Evolutionary conservation across 2,113 vertebrate species (phyloP).

Genomic region (Mormyrus lacerda): DNA sequence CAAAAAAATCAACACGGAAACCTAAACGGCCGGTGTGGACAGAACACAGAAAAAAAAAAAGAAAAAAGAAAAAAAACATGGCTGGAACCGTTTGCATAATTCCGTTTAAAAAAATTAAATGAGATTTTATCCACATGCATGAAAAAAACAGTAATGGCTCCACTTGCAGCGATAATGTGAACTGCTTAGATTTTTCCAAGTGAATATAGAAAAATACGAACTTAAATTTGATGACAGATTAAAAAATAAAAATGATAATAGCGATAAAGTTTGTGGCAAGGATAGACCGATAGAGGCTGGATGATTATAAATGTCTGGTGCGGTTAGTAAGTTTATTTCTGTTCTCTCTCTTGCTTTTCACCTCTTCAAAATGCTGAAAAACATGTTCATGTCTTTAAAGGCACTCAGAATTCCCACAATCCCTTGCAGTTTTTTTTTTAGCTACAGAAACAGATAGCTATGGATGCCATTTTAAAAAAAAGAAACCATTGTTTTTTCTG

Average conservation of each 20-base stretch:
- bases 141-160: slow-evolving; percentile 17
- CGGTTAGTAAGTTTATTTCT: background rate
- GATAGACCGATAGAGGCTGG: slow-evolving; percentile 58
- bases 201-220: slow-evolving; percentile 39
- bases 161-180: background rate
- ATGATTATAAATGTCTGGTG: slow-evolving; percentile 9
- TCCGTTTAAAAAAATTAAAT: slow-evolving; percentile 2
- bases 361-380: background rate
- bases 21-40: background rate
- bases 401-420: background rate
- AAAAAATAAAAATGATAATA: slow-evolving; percentile 19
- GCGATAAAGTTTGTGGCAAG: slow-evolving; percentile 37
- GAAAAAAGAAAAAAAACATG: background rate
- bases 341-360: background rate
- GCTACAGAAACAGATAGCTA: background rate
- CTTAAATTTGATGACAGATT: slow-evolving; percentile 47
- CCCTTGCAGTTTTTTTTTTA: background rate
- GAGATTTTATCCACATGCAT: slow-evolving; percentile 42
- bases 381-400: background rate
- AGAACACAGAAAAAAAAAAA: slow-evolving; percentile 7
- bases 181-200: background rate
- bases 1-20: slow-evolving; percentile 19
- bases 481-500: background rate
- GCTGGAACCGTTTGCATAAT: slow-evolving; percentile 8
- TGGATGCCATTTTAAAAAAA: background rate